Percentiles rank a stretch among this genome's conserved stretches.
Conservation (phyloP, 2,797 vertebrate genomes). For the Tenualosa thibaudeaui region DNA sequence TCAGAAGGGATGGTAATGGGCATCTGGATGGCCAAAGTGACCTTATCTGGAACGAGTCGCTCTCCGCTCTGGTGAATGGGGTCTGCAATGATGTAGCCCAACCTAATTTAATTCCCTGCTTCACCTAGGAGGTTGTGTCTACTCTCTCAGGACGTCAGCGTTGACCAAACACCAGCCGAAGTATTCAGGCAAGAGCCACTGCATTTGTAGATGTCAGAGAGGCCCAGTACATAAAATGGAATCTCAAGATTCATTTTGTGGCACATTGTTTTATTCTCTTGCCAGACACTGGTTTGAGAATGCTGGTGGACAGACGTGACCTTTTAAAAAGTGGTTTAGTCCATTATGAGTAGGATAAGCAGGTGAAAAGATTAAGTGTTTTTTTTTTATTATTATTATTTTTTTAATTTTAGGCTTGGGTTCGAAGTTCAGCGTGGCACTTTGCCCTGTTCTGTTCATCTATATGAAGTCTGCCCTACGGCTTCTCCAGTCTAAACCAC, state of each 20-base stretch:
- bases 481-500: too few species aligned
- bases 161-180: not conserved
- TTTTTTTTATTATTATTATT: too few species aligned
- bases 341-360: not conserved
- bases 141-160: too few species aligned
- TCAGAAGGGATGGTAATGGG: slow-evolving; percentile 21
- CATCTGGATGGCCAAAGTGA: slow-evolving; percentile 21
- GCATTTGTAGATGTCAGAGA: not conserved
- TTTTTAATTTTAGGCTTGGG: too few species aligned
- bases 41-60: slow-evolving; percentile 24
- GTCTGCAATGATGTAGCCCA: not conserved
- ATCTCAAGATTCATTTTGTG: not conserved
- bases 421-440: too few species aligned
- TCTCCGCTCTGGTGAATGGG: not conserved
- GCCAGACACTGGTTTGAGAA: not conserved
- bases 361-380: not conserved
- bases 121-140: not conserved
- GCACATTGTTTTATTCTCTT: not conserved
- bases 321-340: not conserved
- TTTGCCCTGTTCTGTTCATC: too few species aligned
- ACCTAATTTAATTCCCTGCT: slow-evolving; percentile 19
- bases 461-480: too few species aligned
- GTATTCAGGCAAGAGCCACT: not conserved
- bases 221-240: not conserved
- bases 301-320: not conserved